Evolutionary conservation across 2,797 vertebrate genomes (phyloP).

Genomic region (Serranus cabrilla): DNA sequence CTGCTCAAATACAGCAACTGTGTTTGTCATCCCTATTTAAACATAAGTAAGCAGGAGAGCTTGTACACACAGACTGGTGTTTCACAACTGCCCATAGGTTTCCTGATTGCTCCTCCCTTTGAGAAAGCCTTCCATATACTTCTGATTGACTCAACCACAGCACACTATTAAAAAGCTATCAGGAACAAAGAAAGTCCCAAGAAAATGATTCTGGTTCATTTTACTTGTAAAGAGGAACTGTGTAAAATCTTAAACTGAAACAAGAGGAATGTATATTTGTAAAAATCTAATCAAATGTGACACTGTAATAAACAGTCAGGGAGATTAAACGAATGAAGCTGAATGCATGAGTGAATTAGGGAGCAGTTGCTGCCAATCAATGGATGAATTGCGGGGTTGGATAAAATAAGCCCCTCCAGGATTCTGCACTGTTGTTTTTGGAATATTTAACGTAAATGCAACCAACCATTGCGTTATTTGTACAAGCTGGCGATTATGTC

Average conservation of each 20-base stretch:
- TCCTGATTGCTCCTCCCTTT: not conserved
- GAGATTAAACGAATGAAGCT: slow-evolving; percentile 28
- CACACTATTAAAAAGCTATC: not conserved
- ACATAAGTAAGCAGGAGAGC: not conserved
- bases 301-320: slow-evolving; percentile 2
- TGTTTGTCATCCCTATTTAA: not conserved
- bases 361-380: slow-evolving; percentile 65
- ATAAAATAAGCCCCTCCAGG: not conserved
- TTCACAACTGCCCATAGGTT: not conserved
- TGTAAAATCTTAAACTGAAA: not conserved
- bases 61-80: not conserved
- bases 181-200: not conserved
- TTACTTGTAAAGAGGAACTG: slow-evolving; percentile 18
- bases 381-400: not conserved
- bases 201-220: not conserved
- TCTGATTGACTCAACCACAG: not conserved
- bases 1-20: not conserved
- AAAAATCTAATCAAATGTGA: slow-evolving; percentile 16
- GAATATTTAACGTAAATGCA: not conserved
- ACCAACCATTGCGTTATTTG: not conserved
- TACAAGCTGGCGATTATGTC: not conserved
- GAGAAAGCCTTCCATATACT: not conserved
- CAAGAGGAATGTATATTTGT: not conserved
- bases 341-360: slow-evolving; percentile 56
- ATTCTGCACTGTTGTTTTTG: not conserved